phyloP scores from a whole-genome alignment of 2,113 vertebrate genomes.

The Ginglymostoma cirratum region DNA sequence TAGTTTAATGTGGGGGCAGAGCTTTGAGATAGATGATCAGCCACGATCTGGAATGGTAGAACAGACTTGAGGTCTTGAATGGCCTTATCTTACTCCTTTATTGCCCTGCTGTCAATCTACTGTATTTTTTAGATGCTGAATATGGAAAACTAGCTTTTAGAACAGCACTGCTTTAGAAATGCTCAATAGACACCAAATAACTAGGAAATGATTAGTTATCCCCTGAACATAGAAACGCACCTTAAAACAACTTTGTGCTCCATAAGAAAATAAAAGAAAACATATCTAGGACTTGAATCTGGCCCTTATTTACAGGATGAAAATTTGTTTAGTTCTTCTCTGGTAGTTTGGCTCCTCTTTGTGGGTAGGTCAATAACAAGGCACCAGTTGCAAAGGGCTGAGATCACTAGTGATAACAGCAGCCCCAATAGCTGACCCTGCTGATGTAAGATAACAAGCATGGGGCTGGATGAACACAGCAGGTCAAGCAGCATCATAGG shows the following conservation, averaged over 20 bases:
- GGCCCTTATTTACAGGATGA: background rate
- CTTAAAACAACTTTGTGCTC: background rate
- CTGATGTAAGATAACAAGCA: too few relatives aligned
- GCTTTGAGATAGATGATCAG: too few relatives aligned
- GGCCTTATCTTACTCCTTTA: too few relatives aligned
- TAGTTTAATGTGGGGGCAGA: too few relatives aligned
- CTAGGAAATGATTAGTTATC: background rate
- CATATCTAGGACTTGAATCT: background rate
- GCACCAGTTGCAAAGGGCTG: background rate
- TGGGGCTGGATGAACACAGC: too few relatives aligned
- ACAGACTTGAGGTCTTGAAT: too few relatives aligned
- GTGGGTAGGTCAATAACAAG: background rate
- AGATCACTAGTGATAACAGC: background rate
- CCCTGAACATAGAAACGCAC: background rate
- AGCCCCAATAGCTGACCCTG: background rate
- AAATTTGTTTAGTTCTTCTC: background rate
- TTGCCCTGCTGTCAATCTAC: background rate
- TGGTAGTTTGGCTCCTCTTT: background rate
- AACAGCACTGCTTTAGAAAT: too few relatives aligned
- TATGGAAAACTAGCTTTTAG: background rate
- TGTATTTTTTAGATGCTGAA: background rate
- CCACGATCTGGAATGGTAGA: too few relatives aligned
- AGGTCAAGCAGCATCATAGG: too few relatives aligned
- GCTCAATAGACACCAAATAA: background rate
- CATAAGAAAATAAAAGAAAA: background rate